A percentile compares a stretch with the other conserved stretches of the same genome.
phyloP scores from a whole-genome alignment of 2,888 invertebrate species.

The Cryptus armator region DNA sequence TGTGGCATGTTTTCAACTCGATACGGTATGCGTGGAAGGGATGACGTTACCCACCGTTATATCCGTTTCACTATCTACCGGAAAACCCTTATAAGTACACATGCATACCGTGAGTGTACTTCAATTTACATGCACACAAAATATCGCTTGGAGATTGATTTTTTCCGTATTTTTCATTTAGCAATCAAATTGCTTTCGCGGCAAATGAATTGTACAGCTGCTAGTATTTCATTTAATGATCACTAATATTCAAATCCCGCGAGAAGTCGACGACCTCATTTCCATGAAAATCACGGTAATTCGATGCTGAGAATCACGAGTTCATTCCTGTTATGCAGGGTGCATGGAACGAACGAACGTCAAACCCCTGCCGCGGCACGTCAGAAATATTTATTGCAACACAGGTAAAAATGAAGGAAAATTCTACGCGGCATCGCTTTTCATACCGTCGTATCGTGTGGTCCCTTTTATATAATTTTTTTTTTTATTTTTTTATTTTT shows the following conservation, averaged over 20 bases:
- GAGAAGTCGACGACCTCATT: background rate
- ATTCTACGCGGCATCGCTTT: background rate
- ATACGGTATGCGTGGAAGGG: background rate
- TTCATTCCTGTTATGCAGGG: background rate
- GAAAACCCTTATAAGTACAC: background rate
- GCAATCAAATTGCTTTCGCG: too few species aligned
- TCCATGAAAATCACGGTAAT: background rate
- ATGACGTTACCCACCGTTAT: background rate
- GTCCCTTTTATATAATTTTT: background rate
- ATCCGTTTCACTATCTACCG: background rate
- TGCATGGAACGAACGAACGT: background rate
- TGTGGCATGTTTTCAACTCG: background rate
- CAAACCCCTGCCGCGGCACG: constrained; percentile 3
- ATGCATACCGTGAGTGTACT: too few species aligned
- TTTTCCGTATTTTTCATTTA: too few species aligned
- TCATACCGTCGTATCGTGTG: constrained; percentile 5
- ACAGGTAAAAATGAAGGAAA: constrained; percentile 25
- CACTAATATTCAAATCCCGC: too few species aligned
- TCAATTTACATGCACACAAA: too few species aligned
- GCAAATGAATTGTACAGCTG: too few species aligned
- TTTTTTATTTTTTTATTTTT: background rate
- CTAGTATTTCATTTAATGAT: too few species aligned
- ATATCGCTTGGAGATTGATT: too few species aligned
- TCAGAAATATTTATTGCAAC: constrained; percentile 43
- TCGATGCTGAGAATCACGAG: constrained; percentile 9